Base-by-base conservation (phyloP, 2,888 invertebrate species). In the Baronia brevicornis region DNA sequence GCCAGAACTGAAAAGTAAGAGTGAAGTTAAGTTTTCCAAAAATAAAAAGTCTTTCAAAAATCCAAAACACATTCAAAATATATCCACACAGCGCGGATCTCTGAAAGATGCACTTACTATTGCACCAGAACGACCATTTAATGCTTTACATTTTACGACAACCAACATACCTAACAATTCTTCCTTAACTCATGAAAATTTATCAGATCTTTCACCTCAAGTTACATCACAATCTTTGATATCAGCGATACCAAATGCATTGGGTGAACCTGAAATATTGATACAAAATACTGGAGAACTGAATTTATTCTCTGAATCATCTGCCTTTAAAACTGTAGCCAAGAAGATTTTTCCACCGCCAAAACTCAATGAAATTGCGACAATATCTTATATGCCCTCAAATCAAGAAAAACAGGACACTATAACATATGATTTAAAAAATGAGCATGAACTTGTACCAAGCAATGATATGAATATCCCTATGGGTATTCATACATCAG, bases 71-170 rank as follows among this genome's bases (percentile, higher is more conserved):
- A 74, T 88, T 12, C 84, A 85, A 12, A 64, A 77, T 8, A 71
- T 52, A 36, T 39, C 75, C 34, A 75, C 84, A 41, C 80, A 84
- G 51, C 78, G 85, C 47, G 77, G 86, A 2, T 85, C 80, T 25
- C 69, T 88, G 41, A 67, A 65, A 38, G 87, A 87, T 38, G 90
- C 90, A 8, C 62, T 91, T 23, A 86, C 88, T 12, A 87, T 88
- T 37, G 90, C 90, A 12, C 86, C 90, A 5, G 88, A 88, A 24
- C 71, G 88, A 22, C 84, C 88, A 2, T 89, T 86, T 46, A 87
- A 87, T 34, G 88, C 89, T 12, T 58, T 88, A 14, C 73, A 80
- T 36, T 62, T 77, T 2, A 14, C 22, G 43, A 74, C 85, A 63
- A 33, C 54, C 86, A 50, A 79, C 54, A 48, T 54, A 71, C 47